Conservation (phyloP, 2,113 vertebrate genomes). For the Ivindomyrus marchei region DNA sequence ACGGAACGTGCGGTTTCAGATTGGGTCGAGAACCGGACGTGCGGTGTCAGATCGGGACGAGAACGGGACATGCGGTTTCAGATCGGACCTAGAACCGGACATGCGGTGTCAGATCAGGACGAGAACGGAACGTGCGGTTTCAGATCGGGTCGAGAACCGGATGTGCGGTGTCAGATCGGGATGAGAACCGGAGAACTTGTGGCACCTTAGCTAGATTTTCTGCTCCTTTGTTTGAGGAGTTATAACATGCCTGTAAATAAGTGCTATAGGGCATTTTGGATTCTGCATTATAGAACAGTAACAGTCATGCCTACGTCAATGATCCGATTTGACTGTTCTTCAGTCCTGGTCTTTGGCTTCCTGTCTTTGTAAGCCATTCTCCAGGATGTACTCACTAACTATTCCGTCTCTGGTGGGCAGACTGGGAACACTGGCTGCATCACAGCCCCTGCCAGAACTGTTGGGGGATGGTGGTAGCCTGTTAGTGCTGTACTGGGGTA, state of each 20-base stretch:
- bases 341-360: background rate
- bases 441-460: background rate
- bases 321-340: background rate
- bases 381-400: background rate
- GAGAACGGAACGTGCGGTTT: too few relatives aligned
- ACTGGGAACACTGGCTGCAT: background rate
- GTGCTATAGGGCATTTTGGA: background rate
- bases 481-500: background rate
- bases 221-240: background rate
- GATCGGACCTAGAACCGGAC: too few relatives aligned
- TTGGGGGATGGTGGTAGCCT: background rate
- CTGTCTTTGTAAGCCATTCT: background rate
- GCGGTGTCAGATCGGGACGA: too few relatives aligned
- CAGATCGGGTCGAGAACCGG: too few relatives aligned
- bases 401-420: background rate
- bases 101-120: too few relatives aligned
- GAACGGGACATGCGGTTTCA: background rate
- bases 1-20: too few relatives aligned
- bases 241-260: background rate
- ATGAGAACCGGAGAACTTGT: background rate
- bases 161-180: too few relatives aligned
- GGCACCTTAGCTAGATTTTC: background rate
- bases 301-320: background rate
- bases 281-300: background rate
- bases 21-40: too few relatives aligned